Evolutionary conservation across 2,888 invertebrate species (phyloP), one percentile per base, ranked within the genome.

Genomic region (Odontomyia ornata): DNA sequence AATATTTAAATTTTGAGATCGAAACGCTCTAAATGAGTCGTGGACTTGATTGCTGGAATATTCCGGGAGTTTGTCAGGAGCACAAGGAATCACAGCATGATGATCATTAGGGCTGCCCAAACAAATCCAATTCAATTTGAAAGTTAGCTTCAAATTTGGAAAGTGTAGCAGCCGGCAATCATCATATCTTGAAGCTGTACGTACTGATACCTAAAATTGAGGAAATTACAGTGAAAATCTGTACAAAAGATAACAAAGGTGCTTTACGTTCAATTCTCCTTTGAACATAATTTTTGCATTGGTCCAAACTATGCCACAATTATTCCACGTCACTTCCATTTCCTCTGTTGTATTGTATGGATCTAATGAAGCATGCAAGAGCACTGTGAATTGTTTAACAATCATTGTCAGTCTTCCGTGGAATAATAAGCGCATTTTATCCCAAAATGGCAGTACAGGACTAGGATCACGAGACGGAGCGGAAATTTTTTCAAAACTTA

Each of bases 291-390:
- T 93, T 86, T 94, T 95, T 0, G 93, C 96, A 85, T 97, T 96
- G 0, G 96, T 97, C 98, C 99, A 99, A 83, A 99, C 97, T 84
- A 99, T 91, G 43, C 95, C 93, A 2, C 98, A 91, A 82, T 96
- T 93, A 52, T 92, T 93, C 98, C 99, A 99, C 0, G 96, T 95
- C 80, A 98, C 90, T 86, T 99, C 99, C 96, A 99, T 98, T 88
- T 99, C 96, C 86, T 99, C 99, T 0, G 99, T 99, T 3, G 97
- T 97, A 85, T 99, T 99, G 87, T 99, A 99, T 0, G 99, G 99
- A 88, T 99, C 98, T 13, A 97, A 89, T 0, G 98, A 98, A 2
- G 98, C 98, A 85, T 98, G 98, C 78, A 99, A 88, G 47, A 98
- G 88, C 47, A 98, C 94, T 0, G 97, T 96, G 85, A 98, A 90